These are phyloP conservation scores for Dendrolimus punctatus DNA, from an alignment of 1,140 invertebrate species.

Conservation along the genomic window DNA sequence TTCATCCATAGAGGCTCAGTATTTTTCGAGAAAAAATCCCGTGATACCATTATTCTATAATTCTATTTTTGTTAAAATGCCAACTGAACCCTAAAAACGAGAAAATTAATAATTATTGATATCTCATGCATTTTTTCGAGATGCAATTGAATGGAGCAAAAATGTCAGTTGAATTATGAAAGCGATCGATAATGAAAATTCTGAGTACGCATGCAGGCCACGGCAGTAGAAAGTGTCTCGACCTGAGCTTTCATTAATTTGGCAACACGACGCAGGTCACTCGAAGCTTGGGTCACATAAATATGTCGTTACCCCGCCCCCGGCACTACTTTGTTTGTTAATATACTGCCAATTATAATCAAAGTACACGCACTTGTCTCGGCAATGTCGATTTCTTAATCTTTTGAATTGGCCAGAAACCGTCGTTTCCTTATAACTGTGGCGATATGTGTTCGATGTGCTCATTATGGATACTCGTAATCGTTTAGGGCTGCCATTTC, in stretches of 20 bases:
- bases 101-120: constrained; percentile 14
- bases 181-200: constrained; percentile 65
- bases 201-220: constrained; percentile 38
- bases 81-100: too few relatives aligned
- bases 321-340: constrained; percentile 61
- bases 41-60: too few relatives aligned
- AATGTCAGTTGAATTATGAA: constrained; percentile 60
- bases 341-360: constrained; percentile 71
- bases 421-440: constrained; percentile 27
- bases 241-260: constrained; percentile 58
- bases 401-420: constrained; percentile 28
- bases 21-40: too few relatives aligned
- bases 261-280: constrained; percentile 49
- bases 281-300: constrained; percentile 47
- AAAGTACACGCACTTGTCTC: constrained; percentile 47
- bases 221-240: constrained; percentile 62
- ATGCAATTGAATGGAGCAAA: constrained; percentile 45
- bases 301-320: constrained; percentile 57
- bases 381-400: constrained; percentile 59
- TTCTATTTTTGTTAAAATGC: too few relatives aligned
- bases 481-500: constrained; percentile 11
- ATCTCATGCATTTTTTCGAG: constrained; percentile 22
- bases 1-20: too few relatives aligned
- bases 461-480: constrained; percentile 12
- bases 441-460: constrained; percentile 19